These are phyloP conservation scores for Sarcophaga peregrina DNA, from an alignment of 1,140 invertebrate genomes.

Conservation along the genomic window DNA sequence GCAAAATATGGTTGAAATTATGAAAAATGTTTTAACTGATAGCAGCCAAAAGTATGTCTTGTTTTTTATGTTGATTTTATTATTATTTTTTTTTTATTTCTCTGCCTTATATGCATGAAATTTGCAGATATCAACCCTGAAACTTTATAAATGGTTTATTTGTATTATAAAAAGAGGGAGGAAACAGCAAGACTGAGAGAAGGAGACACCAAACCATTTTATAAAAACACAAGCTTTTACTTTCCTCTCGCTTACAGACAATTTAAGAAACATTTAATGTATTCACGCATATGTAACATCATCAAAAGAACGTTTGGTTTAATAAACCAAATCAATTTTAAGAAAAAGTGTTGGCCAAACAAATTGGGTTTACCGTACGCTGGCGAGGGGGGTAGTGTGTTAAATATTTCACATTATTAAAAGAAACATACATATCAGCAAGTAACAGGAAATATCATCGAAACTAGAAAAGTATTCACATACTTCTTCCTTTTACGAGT, in stretches of 20 bases:
- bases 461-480: no score
- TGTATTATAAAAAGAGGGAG: constrained; percentile 4
- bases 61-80: neutral
- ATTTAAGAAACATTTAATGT: no score
- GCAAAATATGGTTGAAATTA: constrained; percentile 37
- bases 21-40: constrained; percentile 41
- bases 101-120: neutral
- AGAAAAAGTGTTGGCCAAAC: no score
- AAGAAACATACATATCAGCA: no score
- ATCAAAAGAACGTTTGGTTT: no score
- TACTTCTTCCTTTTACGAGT: neutral
- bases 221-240: constrained; percentile 11
- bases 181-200: neutral
- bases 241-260: neutral
- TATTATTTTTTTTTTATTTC: neutral
- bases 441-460: no score
- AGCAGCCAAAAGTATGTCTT: constrained; percentile 30
- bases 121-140: constrained; percentile 31
- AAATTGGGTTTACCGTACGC: no score
- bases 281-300: no score
- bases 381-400: no score
- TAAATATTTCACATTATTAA: no score
- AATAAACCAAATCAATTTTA: no score
- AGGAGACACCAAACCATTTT: neutral
- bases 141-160: constrained; percentile 31